phyloP scores from a whole-genome alignment of 2,797 vertebrate species.

The Scomberomorus guttatus region DNA sequence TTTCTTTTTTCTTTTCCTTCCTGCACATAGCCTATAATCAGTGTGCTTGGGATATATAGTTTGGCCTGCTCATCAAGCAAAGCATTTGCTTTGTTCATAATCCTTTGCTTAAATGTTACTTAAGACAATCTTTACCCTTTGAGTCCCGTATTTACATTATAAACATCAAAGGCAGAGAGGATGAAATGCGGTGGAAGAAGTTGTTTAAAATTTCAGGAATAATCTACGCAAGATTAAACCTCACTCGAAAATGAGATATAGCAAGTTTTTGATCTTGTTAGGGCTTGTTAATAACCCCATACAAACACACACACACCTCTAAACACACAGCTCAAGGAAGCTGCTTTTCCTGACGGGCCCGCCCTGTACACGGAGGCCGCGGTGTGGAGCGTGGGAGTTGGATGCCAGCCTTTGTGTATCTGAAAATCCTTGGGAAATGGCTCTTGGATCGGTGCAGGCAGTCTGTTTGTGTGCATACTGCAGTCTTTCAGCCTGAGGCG shows the following conservation, averaged over 20 bases:
- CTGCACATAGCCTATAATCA: constrained; percentile 41
- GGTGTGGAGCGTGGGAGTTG: constrained; percentile 67
- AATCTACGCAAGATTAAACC: constrained; percentile 20
- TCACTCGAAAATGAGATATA: constrained; percentile 35
- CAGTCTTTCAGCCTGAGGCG: constrained; percentile 73
- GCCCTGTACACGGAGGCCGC: constrained; percentile 41
- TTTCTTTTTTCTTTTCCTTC: neutral
- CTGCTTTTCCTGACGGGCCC: constrained; percentile 52
- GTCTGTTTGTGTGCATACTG: constrained; percentile 74
- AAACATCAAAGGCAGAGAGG: constrained; percentile 29
- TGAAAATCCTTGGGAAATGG: constrained; percentile 72
- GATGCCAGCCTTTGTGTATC: constrained; percentile 76
- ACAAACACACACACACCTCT: constrained; percentile 16
- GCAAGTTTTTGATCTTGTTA: constrained; percentile 44
- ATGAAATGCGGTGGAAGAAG: constrained; percentile 9
- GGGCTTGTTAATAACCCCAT: constrained; percentile 33
- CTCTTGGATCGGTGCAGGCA: constrained; percentile 62
- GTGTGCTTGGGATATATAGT: constrained; percentile 34
- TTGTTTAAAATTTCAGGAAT: constrained; percentile 8
- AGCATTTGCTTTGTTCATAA: constrained; percentile 53
- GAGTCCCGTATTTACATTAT: constrained; percentile 15
- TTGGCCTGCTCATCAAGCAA: constrained; percentile 34
- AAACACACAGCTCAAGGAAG: constrained; percentile 50
- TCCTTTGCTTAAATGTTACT: constrained; percentile 32
- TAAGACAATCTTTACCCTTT: constrained; percentile 15